These are phyloP conservation scores for Pterois miles DNA, from an alignment of 2,797 vertebrate genomes.

Conservation along the genomic window DNA sequence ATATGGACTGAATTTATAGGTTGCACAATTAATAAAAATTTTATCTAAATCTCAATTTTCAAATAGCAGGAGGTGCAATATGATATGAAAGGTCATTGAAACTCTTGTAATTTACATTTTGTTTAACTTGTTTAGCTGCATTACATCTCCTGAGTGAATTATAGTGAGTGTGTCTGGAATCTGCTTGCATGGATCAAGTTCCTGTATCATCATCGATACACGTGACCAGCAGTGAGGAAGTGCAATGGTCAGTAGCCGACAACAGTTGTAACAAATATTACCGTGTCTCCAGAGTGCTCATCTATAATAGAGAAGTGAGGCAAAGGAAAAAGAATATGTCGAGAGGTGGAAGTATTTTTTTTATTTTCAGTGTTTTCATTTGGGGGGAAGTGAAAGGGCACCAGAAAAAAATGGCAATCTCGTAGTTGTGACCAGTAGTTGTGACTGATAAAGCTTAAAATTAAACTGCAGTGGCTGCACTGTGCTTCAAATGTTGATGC, in stretches of 20 bases:
- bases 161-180: constrained; percentile 40
- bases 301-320: constrained; percentile 36
- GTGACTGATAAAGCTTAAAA: constrained; percentile 11
- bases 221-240: constrained; percentile 27
- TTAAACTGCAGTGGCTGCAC: not conserved
- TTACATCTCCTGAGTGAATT: constrained; percentile 29
- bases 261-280: constrained; percentile 38
- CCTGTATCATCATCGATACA: constrained; percentile 39
- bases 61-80: too few relatives aligned
- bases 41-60: too few relatives aligned
- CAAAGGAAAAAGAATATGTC: not conserved
- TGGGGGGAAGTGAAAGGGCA: not conserved
- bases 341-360: not conserved
- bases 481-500: not conserved
- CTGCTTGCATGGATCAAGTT: constrained; percentile 44
- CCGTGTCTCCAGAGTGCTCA: constrained; percentile 14
- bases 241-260: constrained; percentile 40
- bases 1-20: not conserved
- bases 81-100: not conserved
- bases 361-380: not conserved
- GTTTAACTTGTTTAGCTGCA: constrained; percentile 10
- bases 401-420: not conserved
- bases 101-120: not conserved
- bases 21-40: too few relatives aligned
- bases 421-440: not conserved